A percentile compares a stretch with the other conserved stretches of the same genome.
Conservation (phyloP, 2,113 vertebrate species). For the Argyrosomus japonicus region DNA sequence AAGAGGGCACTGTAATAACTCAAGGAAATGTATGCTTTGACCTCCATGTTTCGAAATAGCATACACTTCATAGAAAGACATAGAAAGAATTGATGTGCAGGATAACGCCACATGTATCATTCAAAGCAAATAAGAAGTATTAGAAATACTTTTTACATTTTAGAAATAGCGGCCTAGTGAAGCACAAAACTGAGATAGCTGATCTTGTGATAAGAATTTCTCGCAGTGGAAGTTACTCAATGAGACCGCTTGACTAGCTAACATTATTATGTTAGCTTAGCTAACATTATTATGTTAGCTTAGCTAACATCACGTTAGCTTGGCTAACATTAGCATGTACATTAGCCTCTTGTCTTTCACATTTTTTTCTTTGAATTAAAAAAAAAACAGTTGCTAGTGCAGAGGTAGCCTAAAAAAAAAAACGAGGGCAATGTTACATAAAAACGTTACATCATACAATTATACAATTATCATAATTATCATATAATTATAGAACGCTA, state of each 20-base stretch:
- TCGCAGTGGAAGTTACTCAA: not conserved
- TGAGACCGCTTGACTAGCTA: not conserved
- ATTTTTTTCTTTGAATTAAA: not conserved
- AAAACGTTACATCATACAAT: not conserved
- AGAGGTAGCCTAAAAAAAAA: not conserved
- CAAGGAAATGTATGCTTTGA: not conserved
- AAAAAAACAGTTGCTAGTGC: not conserved
- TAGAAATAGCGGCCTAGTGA: not conserved
- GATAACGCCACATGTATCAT: not conserved
- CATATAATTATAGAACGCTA: too few relatives aligned
- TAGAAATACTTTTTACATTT: not conserved
- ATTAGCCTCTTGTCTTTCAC: not conserved
- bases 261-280: not conserved
- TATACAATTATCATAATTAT: not conserved
- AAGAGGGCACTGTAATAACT: not conserved
- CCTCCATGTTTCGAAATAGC: not conserved
- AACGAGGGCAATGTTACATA: not conserved
- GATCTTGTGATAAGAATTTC: not conserved
- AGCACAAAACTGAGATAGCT: not conserved
- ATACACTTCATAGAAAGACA: not conserved
- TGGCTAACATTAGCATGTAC: not conserved
- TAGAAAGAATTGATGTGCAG: not conserved
- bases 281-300: not conserved
- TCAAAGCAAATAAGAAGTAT: not conserved
- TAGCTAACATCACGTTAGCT: not conserved